Conservation (phyloP, 2,888 invertebrate species). For the Eurytoma californica region DNA sequence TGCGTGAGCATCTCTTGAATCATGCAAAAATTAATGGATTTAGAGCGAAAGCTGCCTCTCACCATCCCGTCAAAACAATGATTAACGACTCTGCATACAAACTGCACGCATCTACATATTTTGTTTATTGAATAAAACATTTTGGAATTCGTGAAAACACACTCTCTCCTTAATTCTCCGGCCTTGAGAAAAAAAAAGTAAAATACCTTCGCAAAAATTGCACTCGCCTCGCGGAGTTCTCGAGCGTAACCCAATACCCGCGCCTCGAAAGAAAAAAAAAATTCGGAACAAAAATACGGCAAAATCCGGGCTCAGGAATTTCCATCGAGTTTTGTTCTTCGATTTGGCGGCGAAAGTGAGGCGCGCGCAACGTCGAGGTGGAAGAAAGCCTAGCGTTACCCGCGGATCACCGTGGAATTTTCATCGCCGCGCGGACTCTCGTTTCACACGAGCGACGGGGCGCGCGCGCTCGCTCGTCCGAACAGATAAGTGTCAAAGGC, state of each 20-base stretch:
- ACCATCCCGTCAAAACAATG: conserved; percentile 10
- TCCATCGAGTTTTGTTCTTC: neutral
- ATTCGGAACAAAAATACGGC: neutral
- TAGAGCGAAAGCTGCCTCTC: conserved; percentile 18
- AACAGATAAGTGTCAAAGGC: conserved; percentile 46
- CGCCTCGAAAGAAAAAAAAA: neutral
- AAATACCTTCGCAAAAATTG: no score
- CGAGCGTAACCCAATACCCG: neutral
- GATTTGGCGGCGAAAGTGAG: no score
- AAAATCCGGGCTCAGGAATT: neutral
- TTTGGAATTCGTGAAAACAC: no score
- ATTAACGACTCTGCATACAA: neutral
- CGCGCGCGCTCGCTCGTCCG: neutral
- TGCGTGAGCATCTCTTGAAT: conserved; percentile 32
- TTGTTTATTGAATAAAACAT: no score
- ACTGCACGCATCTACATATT: no score
- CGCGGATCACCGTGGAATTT: conserved; percentile 17
- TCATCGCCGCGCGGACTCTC: conserved; percentile 23
- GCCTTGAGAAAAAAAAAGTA: no score
- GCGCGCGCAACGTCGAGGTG: neutral
- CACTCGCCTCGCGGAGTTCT: no score
- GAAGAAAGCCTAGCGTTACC: neutral
- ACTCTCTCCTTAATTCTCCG: no score
- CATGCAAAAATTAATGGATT: conserved; percentile 38
- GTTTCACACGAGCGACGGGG: conserved; percentile 39